phyloP scores from a whole-genome alignment of 2,888 invertebrate species.

The Busseola fusca region DNA sequence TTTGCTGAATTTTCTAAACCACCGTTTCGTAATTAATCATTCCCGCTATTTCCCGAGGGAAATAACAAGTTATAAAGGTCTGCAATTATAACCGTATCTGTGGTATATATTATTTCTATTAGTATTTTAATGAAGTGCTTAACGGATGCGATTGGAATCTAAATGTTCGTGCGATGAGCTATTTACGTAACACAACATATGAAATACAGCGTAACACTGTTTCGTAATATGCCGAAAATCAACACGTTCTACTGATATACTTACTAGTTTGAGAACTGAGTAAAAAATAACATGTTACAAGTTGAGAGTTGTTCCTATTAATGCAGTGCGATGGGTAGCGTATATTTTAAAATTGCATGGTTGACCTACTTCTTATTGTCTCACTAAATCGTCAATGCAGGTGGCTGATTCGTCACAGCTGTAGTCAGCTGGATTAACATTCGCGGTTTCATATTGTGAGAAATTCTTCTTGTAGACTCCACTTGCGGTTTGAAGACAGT shows the following conservation, averaged over 20 bases:
- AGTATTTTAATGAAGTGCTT: conserved; percentile 62
- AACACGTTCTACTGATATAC: conserved; percentile 35
- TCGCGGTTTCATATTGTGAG: conserved; percentile 14
- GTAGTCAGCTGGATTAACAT: conserved; percentile 5
- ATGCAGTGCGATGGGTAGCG: conserved; percentile 14
- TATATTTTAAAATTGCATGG: conserved; percentile 31
- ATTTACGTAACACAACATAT: conserved; percentile 49
- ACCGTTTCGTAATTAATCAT: conserved; percentile 40
- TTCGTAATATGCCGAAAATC: conserved; percentile 50
- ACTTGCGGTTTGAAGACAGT: conserved; percentile 8
- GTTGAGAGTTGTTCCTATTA: conserved; percentile 27
- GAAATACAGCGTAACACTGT: conserved; percentile 47
- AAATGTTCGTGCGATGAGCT: conserved; percentile 57
- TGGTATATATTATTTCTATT: conserved; percentile 47
- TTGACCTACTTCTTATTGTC: conserved; percentile 33
- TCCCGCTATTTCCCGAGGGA: conserved; percentile 24
- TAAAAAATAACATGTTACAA: conserved; percentile 32
- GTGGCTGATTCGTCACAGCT: conserved; percentile 35
- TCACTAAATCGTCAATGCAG: conserved; percentile 23
- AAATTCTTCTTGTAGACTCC: conserved; percentile 1
- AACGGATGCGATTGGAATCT: conserved; percentile 67
- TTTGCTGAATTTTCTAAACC: conserved; percentile 42
- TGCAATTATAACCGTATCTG: conserved; percentile 32
- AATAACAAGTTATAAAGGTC: conserved; percentile 30
- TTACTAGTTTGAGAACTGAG: conserved; percentile 33